Evolutionary conservation across 2,113 vertebrate genomes (phyloP), one percentile per base, ranked within the genome.

Genomic region (Excalfactoria chinensis): DNA sequence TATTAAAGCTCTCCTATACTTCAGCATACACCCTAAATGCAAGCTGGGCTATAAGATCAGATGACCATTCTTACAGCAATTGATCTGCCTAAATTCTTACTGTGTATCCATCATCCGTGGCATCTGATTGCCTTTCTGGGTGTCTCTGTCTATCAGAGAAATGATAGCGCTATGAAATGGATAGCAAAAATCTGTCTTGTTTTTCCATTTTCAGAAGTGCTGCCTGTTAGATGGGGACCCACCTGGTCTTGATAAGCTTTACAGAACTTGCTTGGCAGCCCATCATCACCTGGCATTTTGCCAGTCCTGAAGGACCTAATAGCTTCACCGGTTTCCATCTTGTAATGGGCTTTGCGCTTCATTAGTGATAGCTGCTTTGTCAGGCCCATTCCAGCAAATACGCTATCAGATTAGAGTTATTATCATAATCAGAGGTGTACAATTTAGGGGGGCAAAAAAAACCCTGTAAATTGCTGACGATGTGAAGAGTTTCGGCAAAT

Each of bases 341-440:
- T 68, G 35, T 67, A 17, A 73, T 87, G 86, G 62, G 69, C 62
- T 88, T 94, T 92, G 67, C 0, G 1, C 84, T 93, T 96, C 74
- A 23, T 2, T 76, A 82, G 70, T 41, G 53, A 67, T 73, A 79
- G 88, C 77, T 92, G 84, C 90, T 86, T 9, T 82, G 90, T 87
- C 86, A 76, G 64, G 81, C 89, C 86, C 55, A 12, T 90, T 71
- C 77, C 62, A 55, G 81, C 74, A 81, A 78, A 56, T 92, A 89
- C 25, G 44, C 40, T 87, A 74, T 86, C 64, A 82, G 58, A 86
- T 92, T 84, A 77, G 37, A 64, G 89, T 86, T 64, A 94, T 94
- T 90, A 76, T 82, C 55, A 30, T 81, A 76, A 82, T 81, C 1
- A 46, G 80, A 70, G 72, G 49, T 62, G n/a, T 84, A 56, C 49